Evolutionary conservation across 1,140 invertebrate species (phyloP), one percentile per base, ranked within the genome.

Genomic region (Macrotrachela quadricornifera): DNA sequence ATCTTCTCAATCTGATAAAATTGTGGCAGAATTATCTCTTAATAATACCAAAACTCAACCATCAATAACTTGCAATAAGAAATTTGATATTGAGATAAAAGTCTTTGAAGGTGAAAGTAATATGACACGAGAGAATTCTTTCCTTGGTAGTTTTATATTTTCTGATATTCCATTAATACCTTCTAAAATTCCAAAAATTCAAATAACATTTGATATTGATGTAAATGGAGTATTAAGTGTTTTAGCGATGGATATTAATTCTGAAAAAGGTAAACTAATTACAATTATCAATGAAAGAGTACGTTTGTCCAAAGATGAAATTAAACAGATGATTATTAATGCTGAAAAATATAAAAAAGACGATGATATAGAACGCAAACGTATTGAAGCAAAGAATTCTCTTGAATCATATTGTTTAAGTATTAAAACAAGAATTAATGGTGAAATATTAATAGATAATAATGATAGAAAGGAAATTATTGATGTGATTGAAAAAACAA

Each of bases 401-500:
- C 55, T 64, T 3, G 62, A 63, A 55, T 54, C 49, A 15, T 64
- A 64, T 51, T 87, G 85, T 70, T 95, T 91, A 76, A 83, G 82
- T 61, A 87, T 92, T 70, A 85, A 91, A 75, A 82, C 82, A 49
- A 90, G 86, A 16, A 79, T 76, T 10, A 61, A 77, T 58, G 84
- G 76, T 74, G 79, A 82, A 61, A 63, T 73, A 56, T 45, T 74
- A n/a, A 73, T 75, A 54, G 71, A 72, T 58, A 83, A 83, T 52
- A 71, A 78, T 12, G 90, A 96, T 63, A 83, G 83, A 65, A 82
- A 80, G 58, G 79, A 75, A 16, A 81, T 95, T 57, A 60, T 82
- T 57, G 83, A 90, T 61, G 90, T 88, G 68, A 88, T 85, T 70
- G 83, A 85, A 59, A 85, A 91, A 59, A 81, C 83, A 50, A 85